Percentiles rank a stretch among this genome's conserved stretches.
These are phyloP conservation scores for Muscicapa comitata DNA, from an alignment of 2,797 vertebrate species.

Conservation along the genomic window DNA sequence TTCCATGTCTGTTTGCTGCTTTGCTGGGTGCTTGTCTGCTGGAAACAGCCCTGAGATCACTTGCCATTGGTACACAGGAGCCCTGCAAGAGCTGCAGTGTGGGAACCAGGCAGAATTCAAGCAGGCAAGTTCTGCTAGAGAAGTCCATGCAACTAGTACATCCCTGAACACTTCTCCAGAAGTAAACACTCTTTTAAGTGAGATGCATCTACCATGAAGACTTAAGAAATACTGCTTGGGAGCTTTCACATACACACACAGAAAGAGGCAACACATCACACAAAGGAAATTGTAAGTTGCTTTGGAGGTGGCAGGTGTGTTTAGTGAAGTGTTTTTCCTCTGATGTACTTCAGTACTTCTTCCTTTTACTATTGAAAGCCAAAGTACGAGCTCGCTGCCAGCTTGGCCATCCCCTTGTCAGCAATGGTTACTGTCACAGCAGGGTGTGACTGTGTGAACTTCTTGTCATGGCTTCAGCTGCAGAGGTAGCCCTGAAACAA, in stretches of 20 bases:
- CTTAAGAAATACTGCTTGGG: background rate
- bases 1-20: accelerated
- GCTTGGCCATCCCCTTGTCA: background rate
- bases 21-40: background rate
- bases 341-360: background rate
- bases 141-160: accelerated
- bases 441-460: background rate
- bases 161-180: background rate
- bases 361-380: background rate
- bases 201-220: background rate
- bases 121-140: background rate
- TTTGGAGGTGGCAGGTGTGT: background rate
- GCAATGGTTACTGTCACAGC: background rate
- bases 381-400: background rate
- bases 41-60: background rate
- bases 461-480: background rate
- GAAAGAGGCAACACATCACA: background rate
- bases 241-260: background rate
- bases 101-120: background rate
- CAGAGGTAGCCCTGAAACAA: background rate
- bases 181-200: background rate
- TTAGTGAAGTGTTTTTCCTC: background rate
- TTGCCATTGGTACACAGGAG: background rate
- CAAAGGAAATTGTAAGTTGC: background rate
- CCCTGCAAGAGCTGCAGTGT: background rate